Percentiles rank a stretch among this genome's conserved stretches.
phyloP scores from a whole-genome alignment of 2,888 invertebrate species.

The Ectemnius continuus region DNA sequence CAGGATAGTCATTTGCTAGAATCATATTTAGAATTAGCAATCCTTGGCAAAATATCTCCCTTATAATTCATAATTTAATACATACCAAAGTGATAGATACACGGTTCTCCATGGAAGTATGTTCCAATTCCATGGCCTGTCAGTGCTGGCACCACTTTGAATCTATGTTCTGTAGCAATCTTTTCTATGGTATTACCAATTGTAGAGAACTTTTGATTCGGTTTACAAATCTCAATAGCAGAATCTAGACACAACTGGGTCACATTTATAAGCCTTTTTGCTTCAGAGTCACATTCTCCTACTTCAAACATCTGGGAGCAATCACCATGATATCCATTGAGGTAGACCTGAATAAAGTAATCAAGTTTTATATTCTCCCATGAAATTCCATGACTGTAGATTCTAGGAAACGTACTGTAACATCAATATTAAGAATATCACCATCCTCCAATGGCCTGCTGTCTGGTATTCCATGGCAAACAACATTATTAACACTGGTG shows the following conservation, averaged over 20 bases:
- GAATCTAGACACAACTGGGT: conserved; percentile 86
- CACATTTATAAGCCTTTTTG: conserved; percentile 83
- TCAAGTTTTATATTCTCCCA: neutral
- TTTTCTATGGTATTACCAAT: conserved; percentile 83
- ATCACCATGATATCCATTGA: conserved; percentile 94
- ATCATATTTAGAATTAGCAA: conserved; percentile 49
- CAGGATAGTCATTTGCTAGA: conserved; percentile 83
- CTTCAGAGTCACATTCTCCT: conserved; percentile 89
- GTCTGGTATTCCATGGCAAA: conserved; percentile 96
- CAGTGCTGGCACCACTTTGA: conserved; percentile 87
- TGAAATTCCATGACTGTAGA: neutral
- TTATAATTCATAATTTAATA: neutral
- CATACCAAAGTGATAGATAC: conserved; percentile 90
- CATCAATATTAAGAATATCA: conserved; percentile 94
- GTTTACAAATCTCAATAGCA: conserved; percentile 80
- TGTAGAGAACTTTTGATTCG: conserved; percentile 78
- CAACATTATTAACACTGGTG: conserved; percentile 94
- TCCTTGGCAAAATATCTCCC: neutral
- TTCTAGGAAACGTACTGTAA: conserved; percentile 84
- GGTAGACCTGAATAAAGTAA: conserved; percentile 82
- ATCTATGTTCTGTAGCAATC: conserved; percentile 82
- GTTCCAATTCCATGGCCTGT: conserved; percentile 95
- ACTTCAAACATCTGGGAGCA: conserved; percentile 92
- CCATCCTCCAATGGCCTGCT: conserved; percentile 88
- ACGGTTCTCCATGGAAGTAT: conserved; percentile 95